phyloP scores from a whole-genome alignment of 1,140 invertebrate species.

The Araneus ventricosus region DNA sequence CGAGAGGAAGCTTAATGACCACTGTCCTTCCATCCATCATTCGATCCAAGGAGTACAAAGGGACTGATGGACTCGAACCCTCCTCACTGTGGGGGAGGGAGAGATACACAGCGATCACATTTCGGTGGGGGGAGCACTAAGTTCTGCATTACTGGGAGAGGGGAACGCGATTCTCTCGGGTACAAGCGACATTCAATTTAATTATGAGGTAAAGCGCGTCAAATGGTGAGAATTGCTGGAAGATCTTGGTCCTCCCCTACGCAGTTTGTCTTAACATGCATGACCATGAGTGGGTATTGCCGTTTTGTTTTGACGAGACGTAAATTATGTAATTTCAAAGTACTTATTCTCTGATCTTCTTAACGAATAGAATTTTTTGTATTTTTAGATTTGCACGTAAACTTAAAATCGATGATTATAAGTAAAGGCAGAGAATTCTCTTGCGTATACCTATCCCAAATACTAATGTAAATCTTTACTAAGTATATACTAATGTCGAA shows the following conservation, averaged over 20 bases:
- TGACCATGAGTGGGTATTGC: no score
- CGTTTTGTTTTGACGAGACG: no score
- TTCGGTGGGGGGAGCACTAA: not conserved
- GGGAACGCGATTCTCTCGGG: not conserved
- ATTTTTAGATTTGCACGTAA: no score
- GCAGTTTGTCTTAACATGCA: no score
- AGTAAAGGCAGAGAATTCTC: no score
- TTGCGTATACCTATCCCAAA: no score
- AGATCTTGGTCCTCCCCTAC: not conserved
- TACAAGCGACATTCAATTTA: not conserved
- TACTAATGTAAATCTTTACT: no score
- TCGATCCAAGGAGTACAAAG: constrained; percentile 11
- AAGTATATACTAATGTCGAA: no score
- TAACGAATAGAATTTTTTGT: no score
- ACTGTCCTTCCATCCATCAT: constrained; percentile 65
- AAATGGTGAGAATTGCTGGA: not conserved
- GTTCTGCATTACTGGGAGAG: not conserved
- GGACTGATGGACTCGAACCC: not conserved
- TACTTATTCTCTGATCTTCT: no score
- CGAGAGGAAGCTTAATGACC: constrained; percentile 48
- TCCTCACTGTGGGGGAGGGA: not conserved
- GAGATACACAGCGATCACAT: not conserved
- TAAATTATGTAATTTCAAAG: no score
- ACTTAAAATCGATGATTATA: no score
- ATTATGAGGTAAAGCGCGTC: not conserved